A percentile compares a stretch with the other conserved stretches of the same genome.
These are phyloP conservation scores for Otolemur crassicaudatus DNA, from an alignment of 2,797 vertebrate genomes.

Conservation along the genomic window DNA sequence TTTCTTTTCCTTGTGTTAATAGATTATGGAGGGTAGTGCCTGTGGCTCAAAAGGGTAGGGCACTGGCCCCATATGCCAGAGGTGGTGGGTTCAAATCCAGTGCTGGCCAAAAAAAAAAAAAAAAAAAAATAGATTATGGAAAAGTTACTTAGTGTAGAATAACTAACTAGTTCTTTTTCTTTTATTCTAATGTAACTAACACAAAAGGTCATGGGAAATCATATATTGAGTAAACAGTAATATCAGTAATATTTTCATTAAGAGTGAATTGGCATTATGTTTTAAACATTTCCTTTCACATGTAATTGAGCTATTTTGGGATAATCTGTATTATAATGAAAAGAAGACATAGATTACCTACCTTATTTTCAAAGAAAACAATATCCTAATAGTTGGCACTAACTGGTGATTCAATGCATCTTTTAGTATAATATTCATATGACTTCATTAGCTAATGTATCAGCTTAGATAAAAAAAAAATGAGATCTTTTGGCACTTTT, in stretches of 20 bases:
- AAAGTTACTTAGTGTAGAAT: neutral
- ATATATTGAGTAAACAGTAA: neutral
- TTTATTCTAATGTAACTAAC: neutral
- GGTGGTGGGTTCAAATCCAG: too few relatives aligned
- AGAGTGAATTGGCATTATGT: neutral
- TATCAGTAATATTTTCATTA: neutral
- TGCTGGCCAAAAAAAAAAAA: too few relatives aligned
- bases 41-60: too few relatives aligned
- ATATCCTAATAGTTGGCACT: neutral
- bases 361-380: neutral
- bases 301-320: neutral
- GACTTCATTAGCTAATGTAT: neutral
- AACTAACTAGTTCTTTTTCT: neutral
- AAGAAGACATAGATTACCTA: neutral
- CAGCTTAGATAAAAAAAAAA: neutral
- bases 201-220: neutral
- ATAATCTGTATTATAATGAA: neutral
- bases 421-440: neutral
- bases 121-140: neutral
- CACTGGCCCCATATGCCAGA: too few relatives aligned
- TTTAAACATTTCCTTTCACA: neutral
- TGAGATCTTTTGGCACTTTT: neutral
- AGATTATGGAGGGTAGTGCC: neutral
- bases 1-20: neutral
- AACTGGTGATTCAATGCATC: neutral